These are phyloP conservation scores for Urocyon cinereoargenteus DNA, from an alignment of 2,797 vertebrate genomes.

Conservation along the genomic window DNA sequence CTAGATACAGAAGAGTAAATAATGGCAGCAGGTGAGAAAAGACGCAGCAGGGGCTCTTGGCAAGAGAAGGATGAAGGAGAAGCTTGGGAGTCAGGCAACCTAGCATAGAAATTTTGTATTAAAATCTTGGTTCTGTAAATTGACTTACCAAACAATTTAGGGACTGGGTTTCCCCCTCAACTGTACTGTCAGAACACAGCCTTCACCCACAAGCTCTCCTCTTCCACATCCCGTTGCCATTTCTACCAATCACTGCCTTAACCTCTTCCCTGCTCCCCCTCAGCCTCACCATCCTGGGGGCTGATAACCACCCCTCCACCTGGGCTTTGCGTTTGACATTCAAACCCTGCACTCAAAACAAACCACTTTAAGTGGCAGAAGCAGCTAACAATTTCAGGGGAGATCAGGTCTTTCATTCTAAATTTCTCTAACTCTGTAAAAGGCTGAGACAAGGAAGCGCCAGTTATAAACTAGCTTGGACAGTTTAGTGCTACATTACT, in stretches of 20 bases:
- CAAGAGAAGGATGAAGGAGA: background rate
- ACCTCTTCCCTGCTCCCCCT: background rate
- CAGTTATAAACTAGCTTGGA: background rate
- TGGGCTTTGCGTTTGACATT: background rate
- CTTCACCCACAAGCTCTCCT: background rate
- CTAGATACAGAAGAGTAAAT: background rate
- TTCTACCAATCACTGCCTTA: no score
- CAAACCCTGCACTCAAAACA: background rate
- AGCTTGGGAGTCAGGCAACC: background rate
- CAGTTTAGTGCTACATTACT: background rate
- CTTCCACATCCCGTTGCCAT: background rate
- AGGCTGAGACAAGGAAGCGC: background rate
- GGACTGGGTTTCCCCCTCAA: background rate
- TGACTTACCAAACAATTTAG: background rate
- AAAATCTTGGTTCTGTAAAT: background rate
- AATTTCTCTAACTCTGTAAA: slow-evolving; percentile 47
- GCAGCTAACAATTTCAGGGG: background rate
- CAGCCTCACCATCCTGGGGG: background rate
- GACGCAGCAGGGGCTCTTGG: background rate
- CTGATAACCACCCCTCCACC: background rate
- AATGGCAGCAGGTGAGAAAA: background rate
- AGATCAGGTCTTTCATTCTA: background rate
- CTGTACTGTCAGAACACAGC: background rate
- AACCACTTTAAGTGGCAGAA: background rate
- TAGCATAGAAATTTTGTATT: background rate